Evolutionary conservation across 2,888 invertebrate genomes (phyloP), one percentile per base, ranked within the genome.

Genomic region (Drosophila sordidula): DNA sequence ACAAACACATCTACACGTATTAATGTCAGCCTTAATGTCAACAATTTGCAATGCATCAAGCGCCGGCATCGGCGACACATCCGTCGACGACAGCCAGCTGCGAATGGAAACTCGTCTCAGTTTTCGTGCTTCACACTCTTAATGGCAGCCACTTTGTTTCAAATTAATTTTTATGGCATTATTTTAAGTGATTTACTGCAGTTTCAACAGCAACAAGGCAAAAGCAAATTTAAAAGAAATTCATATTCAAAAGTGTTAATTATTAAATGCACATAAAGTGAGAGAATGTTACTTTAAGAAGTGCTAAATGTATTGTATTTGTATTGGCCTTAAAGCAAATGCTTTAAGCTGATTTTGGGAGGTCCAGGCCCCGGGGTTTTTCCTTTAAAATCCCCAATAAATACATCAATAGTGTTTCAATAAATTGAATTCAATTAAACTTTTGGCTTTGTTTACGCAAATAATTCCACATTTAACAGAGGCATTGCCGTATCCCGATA

Each of bases 1-100:
- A 38, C n/a, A n/a, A 14, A 14, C 6, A 9, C 25, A 36, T 34
- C 4, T 32, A 36, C 39, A 49, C 25, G 38, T 39, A 59, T 67
- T 52, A 65, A 52, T 73, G 77, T 64, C 68, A 64, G 62, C 50
- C 67, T 62, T 78, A 83, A 85, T 87, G 77, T 82, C 80, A 82
- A 77, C 75, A 82, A 79, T 85, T 79, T 77, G 67, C 69, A 79
- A 82, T 81, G 77, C 74, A 81, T 76, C 67, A 80, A 54, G 44
- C 42, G 46, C 26, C 50, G 51, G 38, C 36, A 34, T 18, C 18
- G 18, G 29, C 52, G 55, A 44, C 34, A 46, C 47, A 49, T 42
- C 22, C 29, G 29, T 29, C 36, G 50, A n/a, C 18, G 22, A 34
- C 18, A 38, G 36, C 32, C 57, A 45, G 47, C 63, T 46, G 77